A percentile compares a stretch with the other conserved stretches of the same genome.
Evolutionary conservation across 2,797 vertebrate species (phyloP).

Genomic region (Ctenopoma kingsleyae): DNA sequence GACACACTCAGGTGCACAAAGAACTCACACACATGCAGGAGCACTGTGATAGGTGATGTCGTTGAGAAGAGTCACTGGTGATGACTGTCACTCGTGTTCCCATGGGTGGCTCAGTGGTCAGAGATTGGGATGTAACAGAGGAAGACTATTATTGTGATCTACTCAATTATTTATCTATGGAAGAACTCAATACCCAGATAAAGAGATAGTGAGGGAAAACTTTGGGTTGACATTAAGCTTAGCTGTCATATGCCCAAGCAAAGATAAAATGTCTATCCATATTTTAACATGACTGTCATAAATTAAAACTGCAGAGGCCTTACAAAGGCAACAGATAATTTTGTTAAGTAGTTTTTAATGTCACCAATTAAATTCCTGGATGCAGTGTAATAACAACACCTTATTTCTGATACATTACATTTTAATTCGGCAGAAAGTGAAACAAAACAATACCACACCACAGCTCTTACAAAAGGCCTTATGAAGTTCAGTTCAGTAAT

Average conservation of each 20-base stretch:
- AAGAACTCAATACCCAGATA: slow-evolving; percentile 55
- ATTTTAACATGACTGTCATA: slow-evolving; percentile 12
- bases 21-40: slow-evolving; percentile 9
- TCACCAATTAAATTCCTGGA: slow-evolving; percentile 10
- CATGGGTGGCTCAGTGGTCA: slow-evolving; percentile 61
- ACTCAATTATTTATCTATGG: slow-evolving; percentile 69
- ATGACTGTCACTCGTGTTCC: slow-evolving; percentile 62
- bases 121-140: slow-evolving; percentile 64
- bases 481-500: neutral
- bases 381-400: neutral
- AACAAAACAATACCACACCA: neutral
- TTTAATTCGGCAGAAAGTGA: neutral
- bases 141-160: slow-evolving; percentile 72
- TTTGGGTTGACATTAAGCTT: slow-evolving; percentile 33
- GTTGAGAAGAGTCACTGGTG: slow-evolving; percentile 44
- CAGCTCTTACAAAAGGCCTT: slow-evolving; percentile 10
- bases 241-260: slow-evolving; percentile 12
- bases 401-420: neutral
- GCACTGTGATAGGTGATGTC: slow-evolving; percentile 43
- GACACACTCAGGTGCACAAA: slow-evolving; percentile 14
- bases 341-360: neutral
- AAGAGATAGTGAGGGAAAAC: slow-evolving; percentile 4
- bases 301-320: slow-evolving; percentile 2
- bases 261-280: slow-evolving; percentile 16
- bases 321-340: neutral